Conservation (phyloP, 2,888 invertebrate species). For the Drosophila vallismaia region DNA sequence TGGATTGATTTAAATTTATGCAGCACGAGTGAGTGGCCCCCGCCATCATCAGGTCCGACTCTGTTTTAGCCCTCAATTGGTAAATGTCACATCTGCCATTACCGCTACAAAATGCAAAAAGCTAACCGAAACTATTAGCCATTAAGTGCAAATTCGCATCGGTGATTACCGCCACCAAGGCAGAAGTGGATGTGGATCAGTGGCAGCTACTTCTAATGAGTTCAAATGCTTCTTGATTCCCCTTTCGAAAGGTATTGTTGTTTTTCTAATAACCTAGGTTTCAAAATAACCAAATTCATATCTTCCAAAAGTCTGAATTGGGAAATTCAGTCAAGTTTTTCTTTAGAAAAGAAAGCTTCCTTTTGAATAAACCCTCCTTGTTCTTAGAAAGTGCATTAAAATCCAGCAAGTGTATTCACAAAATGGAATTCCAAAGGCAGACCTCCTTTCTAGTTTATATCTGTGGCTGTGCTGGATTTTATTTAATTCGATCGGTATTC, state of each 20-base stretch:
- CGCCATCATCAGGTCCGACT: constrained; percentile 28
- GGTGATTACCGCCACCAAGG: constrained; percentile 21
- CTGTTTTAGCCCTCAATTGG: constrained; percentile 11
- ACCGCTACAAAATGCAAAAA: constrained; percentile 16
- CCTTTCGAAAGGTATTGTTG: constrained; percentile 15
- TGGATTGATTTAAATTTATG: constrained; percentile 39
- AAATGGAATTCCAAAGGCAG: not conserved
- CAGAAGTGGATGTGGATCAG: constrained; percentile 37
- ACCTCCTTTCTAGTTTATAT: constrained; percentile 40
- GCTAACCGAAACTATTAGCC: constrained; percentile 42
- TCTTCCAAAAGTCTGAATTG: too few relatives aligned
- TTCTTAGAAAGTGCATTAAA: not conserved
- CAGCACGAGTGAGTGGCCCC: constrained; percentile 26
- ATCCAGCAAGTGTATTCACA: constrained; percentile 14
- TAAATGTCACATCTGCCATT: constrained; percentile 42
- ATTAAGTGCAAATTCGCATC: constrained; percentile 39
- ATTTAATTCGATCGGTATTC: constrained; percentile 51
- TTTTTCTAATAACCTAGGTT: not conserved
- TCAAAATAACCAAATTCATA: too few relatives aligned
- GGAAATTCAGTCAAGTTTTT: too few relatives aligned
- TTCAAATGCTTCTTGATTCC: constrained; percentile 47
- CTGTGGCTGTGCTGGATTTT: constrained; percentile 47
- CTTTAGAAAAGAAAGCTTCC: too few relatives aligned
- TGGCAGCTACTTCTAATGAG: constrained; percentile 58
- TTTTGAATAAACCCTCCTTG: too few relatives aligned